Evolutionary conservation across 2,888 invertebrate genomes (phyloP), one percentile per base, ranked within the genome.

Genomic region (Chymomyza procnemis): DNA sequence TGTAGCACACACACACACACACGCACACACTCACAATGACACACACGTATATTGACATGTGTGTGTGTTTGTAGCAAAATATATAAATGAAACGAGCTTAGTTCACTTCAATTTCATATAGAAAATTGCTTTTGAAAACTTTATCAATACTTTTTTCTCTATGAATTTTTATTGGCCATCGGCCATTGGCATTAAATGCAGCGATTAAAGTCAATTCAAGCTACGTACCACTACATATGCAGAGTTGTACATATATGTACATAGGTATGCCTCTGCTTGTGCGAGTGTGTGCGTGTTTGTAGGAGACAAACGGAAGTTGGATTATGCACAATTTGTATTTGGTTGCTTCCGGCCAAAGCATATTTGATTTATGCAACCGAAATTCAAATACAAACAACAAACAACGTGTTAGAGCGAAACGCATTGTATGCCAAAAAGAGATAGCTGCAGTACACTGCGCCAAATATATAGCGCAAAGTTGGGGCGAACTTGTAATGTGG

Each of bases 291-390:
- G 21, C 50, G 46, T 21, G 47, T 58, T 61, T 61, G 64, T 69
- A 64, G 71, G 69, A 65, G 77, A 58, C 68, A 69, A 82, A 69
- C 85, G 80, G 67, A 83, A 71, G 80, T 76, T 76, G 71, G 69
- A 75, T 75, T 77, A 78, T 79, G 74, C 76, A 74, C 74, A 80
- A 83, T 85, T 83, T 78, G 76, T 83, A 71, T 67, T 69, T 74
- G 66, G 12, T 54, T 62, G 71, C 74, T 80, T 82, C 78, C 78
- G 80, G 80, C 62, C 55, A 62, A 57, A 22, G 71, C 69, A 76
- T 65, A 73, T 80, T 80, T 78, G 78, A 80, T 83, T 78, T 83
- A 83, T 78, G 73, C 67, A 66, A 34, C 56, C 54, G 22, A 56
- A 64, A 19, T 57, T 61, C 26, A 48, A 61, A 60, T 52, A 30